These are phyloP conservation scores for Vidua chalybeata DNA, from an alignment of 2,113 vertebrate genomes.

Conservation along the genomic window DNA sequence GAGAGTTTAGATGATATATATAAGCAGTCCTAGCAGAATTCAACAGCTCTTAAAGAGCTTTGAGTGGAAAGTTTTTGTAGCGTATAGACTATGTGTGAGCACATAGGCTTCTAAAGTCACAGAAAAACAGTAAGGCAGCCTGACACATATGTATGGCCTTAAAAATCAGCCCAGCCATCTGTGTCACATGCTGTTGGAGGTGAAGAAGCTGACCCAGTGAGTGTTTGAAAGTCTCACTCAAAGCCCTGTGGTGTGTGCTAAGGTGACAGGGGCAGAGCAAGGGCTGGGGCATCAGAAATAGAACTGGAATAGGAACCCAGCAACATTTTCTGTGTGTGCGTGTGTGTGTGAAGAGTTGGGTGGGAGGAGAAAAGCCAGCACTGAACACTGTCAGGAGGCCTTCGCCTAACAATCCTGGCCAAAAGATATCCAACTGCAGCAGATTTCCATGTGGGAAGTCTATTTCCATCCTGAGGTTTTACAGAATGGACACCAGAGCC, in stretches of 20 bases:
- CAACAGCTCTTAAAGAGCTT: not conserved
- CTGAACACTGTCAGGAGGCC: not conserved
- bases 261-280: rapidly evolving
- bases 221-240: not conserved
- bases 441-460: not conserved
- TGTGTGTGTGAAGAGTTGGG: not conserved
- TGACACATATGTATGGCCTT: not conserved
- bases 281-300: not conserved
- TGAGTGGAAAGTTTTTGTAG: not conserved
- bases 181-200: not conserved
- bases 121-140: not conserved
- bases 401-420: not conserved
- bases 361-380: not conserved
- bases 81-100: not conserved
- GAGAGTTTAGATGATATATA: not conserved
- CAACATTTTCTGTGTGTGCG: not conserved
- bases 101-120: not conserved
- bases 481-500: not conserved
- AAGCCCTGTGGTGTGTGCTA: not conserved
- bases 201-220: not conserved
- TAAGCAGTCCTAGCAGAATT: not conserved
- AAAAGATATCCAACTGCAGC: not conserved
- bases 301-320: not conserved
- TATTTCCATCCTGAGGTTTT: not conserved
- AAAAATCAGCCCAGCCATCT: not conserved